Base-by-base conservation (phyloP, 2,888 invertebrate species). In the Strigamia crassipes region DNA sequence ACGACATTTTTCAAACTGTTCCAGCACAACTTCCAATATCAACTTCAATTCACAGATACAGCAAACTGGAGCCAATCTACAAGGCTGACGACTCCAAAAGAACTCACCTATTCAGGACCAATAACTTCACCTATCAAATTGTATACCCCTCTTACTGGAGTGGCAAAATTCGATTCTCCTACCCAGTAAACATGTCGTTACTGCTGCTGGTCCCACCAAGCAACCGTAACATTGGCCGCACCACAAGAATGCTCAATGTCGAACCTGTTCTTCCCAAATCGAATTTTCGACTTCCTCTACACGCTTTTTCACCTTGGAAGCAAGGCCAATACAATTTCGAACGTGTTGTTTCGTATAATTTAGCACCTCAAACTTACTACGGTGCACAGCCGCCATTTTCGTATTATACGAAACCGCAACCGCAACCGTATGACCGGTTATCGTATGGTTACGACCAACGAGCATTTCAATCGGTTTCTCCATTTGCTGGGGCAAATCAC, bases 141-240 rank as follows among this genome's bases (percentile, higher is more conserved):
- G 80, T 51, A 27, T 80, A 80, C 56, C 80, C 80, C 1, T 80
- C 80, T 3, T 51, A 80, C 12, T 80, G 80, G 80, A 18, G 27
- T 10, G 34, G 78, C 4, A 61, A 61, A 61, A 61, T 61, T 9
- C 61, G n/a, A 61, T 61, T 61, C 10, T 61, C 61, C 21, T 23
- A 61, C 18, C 61, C 61, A 61, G 10, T 61, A 8, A 61, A 61
- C 61, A 61, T 61, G 61, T 61, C 61, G 2, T 23, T 61, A 18
- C 21, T 61, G 21, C 15, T 61, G 5, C 21, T 61, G 10, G 15
- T 61, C 3, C 61, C 61, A 10, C 61, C 61, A 18, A 18, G 1
- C 8, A 18, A 21, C 18, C 61, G 18, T 13, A 51, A 13, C 21
- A 23, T 61, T 9, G 61, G 61, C 10, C 61, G 61, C 61, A 61